Conservation (phyloP, 1,140 invertebrate species). For the Phortica variegata region DNA sequence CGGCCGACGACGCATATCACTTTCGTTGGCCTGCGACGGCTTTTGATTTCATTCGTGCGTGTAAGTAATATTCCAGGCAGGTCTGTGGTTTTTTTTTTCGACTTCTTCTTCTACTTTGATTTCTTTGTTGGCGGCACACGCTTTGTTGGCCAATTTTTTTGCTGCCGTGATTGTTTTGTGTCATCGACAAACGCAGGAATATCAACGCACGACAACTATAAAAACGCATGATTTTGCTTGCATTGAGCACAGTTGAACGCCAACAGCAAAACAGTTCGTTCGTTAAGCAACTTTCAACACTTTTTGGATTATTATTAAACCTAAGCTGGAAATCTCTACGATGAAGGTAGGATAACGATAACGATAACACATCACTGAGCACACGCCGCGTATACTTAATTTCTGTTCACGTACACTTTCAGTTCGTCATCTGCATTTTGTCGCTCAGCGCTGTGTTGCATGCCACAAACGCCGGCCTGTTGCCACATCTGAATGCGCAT, state of each 20-base stretch:
- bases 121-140: constrained; percentile 14
- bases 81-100: too few relatives aligned
- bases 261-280: constrained; percentile 29
- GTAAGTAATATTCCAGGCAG: too few relatives aligned
- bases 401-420: background rate
- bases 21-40: constrained; percentile 30
- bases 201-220: too few relatives aligned
- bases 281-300: constrained; percentile 17
- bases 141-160: constrained; percentile 24
- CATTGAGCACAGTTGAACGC: constrained; percentile 33
- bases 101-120: constrained; percentile 4
- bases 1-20: constrained; percentile 19
- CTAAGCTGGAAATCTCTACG: constrained; percentile 47
- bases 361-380: background rate
- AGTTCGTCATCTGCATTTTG: constrained; percentile 47
- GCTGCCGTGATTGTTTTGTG: background rate
- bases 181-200: too few relatives aligned
- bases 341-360: constrained; percentile 37
- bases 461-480: constrained; percentile 37
- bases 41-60: constrained; percentile 22
- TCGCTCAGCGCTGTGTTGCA: constrained; percentile 27
- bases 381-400: background rate
- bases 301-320: constrained; percentile 38
- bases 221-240: constrained; percentile 24
- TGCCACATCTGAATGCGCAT: constrained; percentile 45